Conservation (phyloP, 2,888 invertebrate genomes). For the Scrobipalpa costella region DNA sequence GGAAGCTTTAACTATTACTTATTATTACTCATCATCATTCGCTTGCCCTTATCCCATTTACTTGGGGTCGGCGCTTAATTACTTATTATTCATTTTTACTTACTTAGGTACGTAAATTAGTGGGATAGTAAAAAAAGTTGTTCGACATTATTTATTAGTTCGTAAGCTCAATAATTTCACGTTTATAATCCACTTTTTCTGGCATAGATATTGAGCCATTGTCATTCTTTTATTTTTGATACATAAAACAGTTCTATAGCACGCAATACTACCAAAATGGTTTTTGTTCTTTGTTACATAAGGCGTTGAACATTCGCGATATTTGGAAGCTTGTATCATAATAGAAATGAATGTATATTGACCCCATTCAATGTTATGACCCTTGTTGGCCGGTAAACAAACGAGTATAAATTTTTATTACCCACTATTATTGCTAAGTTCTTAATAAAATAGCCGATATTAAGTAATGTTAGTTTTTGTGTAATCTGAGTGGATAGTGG, state of each 20-base stretch:
- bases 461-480: neutral
- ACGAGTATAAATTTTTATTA: constrained; percentile 11
- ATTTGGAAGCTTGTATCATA: constrained; percentile 4
- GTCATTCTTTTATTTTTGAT: too few species aligned
- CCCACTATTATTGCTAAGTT: neutral
- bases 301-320: neutral
- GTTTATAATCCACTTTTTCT: too few species aligned
- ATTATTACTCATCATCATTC: too few species aligned
- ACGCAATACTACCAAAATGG: neutral
- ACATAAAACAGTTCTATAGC: neutral
- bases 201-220: too few species aligned
- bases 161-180: too few species aligned
- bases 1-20: too few species aligned
- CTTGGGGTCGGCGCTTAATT: too few species aligned
- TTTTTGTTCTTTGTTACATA: neutral
- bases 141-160: too few species aligned
- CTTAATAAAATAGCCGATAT: neutral
- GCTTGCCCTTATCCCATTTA: too few species aligned
- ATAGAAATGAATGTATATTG: constrained; percentile 10
- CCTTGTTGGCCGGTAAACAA: constrained; percentile 12
- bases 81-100: too few species aligned
- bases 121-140: too few species aligned
- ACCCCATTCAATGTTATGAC: constrained; percentile 8
- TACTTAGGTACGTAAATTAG: too few species aligned
- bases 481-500: neutral